Evolutionary conservation across 2,797 vertebrate species (phyloP).

Genomic region (Sternarchorhynchus goeldii): DNA sequence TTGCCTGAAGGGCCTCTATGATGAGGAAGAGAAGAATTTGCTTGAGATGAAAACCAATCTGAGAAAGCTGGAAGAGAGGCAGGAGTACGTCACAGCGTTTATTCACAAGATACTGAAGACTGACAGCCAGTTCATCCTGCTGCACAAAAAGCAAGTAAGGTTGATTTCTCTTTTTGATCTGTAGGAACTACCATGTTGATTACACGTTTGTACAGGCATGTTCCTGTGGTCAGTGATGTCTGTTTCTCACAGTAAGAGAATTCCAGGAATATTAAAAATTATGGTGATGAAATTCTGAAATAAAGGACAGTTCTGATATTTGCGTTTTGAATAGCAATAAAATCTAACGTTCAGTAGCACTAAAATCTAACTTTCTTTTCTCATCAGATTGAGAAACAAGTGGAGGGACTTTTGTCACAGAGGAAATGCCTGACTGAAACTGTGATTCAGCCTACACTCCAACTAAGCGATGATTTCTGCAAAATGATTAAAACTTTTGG

Average conservation of each 20-base stretch:
- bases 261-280: no score
- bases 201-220: not conserved
- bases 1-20: conserved; percentile 45
- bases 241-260: no score
- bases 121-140: conserved; percentile 45
- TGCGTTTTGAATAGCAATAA: not conserved
- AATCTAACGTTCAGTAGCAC: not conserved
- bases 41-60: conserved; percentile 41
- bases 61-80: conserved; percentile 43
- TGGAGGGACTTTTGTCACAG: conserved; percentile 52
- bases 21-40: conserved; percentile 51
- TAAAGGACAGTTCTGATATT: not conserved
- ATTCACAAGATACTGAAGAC: conserved; percentile 48
- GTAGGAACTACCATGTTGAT: not conserved
- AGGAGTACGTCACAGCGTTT: conserved; percentile 52
- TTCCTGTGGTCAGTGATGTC: no score
- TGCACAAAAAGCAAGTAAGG: conserved; percentile 57
- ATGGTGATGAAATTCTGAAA: no score
- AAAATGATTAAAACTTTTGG: conserved; percentile 46
- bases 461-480: conserved; percentile 41
- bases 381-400: conserved; percentile 55
- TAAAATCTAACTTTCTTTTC: not conserved
- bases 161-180: not conserved
- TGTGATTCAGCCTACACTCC: conserved; percentile 52
- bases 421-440: conserved; percentile 48